These are phyloP conservation scores for Meteorus sp. DNA, from an alignment of 1,140 invertebrate species.

Conservation along the genomic window DNA sequence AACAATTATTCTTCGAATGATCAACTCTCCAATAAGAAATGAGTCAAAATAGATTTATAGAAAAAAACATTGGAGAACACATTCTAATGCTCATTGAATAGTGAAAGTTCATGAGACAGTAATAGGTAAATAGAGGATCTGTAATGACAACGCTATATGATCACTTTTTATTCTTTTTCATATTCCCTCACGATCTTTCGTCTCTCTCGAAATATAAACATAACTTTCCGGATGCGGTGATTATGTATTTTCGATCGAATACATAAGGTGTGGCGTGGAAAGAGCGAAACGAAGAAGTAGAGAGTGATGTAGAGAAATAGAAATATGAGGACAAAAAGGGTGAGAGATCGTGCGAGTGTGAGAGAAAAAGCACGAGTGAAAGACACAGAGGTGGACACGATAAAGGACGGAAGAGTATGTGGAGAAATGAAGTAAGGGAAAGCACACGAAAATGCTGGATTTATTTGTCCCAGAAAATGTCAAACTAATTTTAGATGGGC, in stretches of 20 bases:
- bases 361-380: too few relatives aligned
- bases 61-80: too few relatives aligned
- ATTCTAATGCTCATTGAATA: too few relatives aligned
- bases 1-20: too few relatives aligned
- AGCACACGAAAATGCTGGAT: slow-evolving; percentile 22
- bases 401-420: background rate
- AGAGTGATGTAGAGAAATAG: background rate
- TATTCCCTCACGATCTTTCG: background rate
- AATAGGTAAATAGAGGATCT: background rate
- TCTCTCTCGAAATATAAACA: background rate
- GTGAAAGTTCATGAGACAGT: too few relatives aligned
- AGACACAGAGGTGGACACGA: too few relatives aligned
- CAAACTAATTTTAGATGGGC: slow-evolving; percentile 25
- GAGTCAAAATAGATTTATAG: too few relatives aligned
- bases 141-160: background rate
- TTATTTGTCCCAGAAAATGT: slow-evolving; percentile 21
- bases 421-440: background rate
- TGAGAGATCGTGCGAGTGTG: too few relatives aligned
- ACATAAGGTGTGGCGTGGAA: slow-evolving; percentile 9
- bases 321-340: too few relatives aligned
- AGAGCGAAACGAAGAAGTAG: background rate
- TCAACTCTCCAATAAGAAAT: too few relatives aligned
- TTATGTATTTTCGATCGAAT: background rate
- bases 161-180: too few relatives aligned
- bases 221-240: background rate